phyloP scores from a whole-genome alignment of 1,140 invertebrate species.

The Saccostrea glomerata region DNA sequence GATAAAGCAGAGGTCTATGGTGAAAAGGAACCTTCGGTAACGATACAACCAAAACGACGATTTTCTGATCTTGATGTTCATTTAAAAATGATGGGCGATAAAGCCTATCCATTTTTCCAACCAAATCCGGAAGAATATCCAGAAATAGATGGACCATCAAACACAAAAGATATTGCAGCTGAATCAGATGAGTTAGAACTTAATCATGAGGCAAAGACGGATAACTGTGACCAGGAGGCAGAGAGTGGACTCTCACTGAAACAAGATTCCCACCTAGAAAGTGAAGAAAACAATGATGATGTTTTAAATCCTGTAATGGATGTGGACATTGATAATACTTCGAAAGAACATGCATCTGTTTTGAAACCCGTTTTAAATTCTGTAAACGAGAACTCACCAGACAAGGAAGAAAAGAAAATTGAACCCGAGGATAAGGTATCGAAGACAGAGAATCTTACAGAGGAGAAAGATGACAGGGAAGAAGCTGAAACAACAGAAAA shows the following conservation, averaged over 20 bases:
- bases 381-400: background rate
- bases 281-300: background rate
- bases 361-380: background rate
- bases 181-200: background rate
- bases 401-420: background rate
- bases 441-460: background rate
- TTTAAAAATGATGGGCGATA: slow-evolving; percentile 44
- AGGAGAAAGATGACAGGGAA: background rate
- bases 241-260: background rate
- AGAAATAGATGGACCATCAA: slow-evolving; percentile 3
- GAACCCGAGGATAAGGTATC: background rate
- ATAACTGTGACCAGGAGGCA: background rate
- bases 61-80: slow-evolving; percentile 41
- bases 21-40: background rate
- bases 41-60: slow-evolving; percentile 9
- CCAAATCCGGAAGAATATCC: slow-evolving; percentile 10
- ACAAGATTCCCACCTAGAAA: background rate
- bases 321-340: background rate
- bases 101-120: background rate
- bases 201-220: background rate
- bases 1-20: slow-evolving; percentile 19
- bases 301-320: background rate
- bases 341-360: background rate
- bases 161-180: no score
- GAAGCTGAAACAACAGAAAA: slow-evolving; percentile 4